phyloP scores from a whole-genome alignment of 2,888 invertebrate species.

The Diachrysia chrysitis region DNA sequence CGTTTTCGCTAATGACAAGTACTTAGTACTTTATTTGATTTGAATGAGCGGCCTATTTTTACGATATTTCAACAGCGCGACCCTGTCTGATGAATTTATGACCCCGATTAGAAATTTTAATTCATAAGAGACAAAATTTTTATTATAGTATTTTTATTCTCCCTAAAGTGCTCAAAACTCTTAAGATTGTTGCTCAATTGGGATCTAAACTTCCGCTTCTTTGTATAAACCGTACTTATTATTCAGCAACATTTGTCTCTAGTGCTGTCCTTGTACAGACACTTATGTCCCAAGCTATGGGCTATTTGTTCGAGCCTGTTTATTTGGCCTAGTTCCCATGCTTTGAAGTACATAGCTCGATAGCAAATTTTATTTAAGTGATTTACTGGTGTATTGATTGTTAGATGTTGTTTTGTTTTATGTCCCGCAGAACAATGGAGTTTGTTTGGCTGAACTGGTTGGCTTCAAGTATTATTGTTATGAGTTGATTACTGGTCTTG shows the following conservation, averaged over 20 bases:
- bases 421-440: slow-evolving; percentile 41
- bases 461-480: slow-evolving; percentile 29
- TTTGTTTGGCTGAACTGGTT: slow-evolving; percentile 18
- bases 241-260: slow-evolving; percentile 35
- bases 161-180: too few relatives aligned
- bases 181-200: neutral
- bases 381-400: slow-evolving; percentile 47
- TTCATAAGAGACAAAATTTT: too few relatives aligned
- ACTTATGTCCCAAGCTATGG: slow-evolving; percentile 34
- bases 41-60: slow-evolving; percentile 14
- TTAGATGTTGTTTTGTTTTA: slow-evolving; percentile 33
- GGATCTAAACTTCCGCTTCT: neutral
- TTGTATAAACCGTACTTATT: neutral
- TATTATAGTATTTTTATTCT: too few relatives aligned
- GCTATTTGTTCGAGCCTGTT: slow-evolving; percentile 52
- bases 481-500: slow-evolving; percentile 10
- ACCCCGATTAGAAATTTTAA: too few relatives aligned
- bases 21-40: slow-evolving; percentile 29
- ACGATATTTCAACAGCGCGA: neutral
- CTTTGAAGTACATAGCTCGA: slow-evolving; percentile 34
- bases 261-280: slow-evolving; percentile 51
- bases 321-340: slow-evolving; percentile 64
- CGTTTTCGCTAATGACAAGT: slow-evolving; percentile 35
- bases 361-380: slow-evolving; percentile 38
- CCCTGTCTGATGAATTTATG: too few relatives aligned